Conservation (phyloP, 2,797 vertebrate genomes). For the Babyrousa celebensis region DNA sequence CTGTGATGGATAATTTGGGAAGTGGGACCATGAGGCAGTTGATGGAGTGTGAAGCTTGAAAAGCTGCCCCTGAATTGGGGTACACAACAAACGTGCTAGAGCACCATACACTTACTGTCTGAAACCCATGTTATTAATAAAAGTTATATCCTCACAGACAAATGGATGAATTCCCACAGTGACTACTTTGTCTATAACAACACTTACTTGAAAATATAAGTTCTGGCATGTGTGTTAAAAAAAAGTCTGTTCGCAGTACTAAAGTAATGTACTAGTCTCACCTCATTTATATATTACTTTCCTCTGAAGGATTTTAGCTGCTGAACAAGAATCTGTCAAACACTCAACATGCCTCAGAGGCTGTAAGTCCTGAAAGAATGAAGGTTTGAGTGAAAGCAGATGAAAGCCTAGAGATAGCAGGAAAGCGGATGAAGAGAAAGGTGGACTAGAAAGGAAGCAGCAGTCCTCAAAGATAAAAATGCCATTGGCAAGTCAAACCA, state of each 20-base stretch:
- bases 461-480: background rate
- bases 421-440: slow-evolving; percentile 27
- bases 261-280: background rate
- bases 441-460: background rate
- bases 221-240: slow-evolving; percentile 38
- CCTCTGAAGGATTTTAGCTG: slow-evolving; percentile 55
- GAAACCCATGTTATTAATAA: background rate
- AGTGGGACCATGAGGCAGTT: background rate
- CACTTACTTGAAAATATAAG: slow-evolving; percentile 30
- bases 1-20: slow-evolving; percentile 22
- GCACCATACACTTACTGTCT: background rate
- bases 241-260: background rate
- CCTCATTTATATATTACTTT: slow-evolving; percentile 58
- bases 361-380: slow-evolving; percentile 10
- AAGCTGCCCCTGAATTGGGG: background rate
- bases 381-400: slow-evolving; percentile 73
- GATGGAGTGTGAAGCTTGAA: background rate
- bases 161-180: background rate
- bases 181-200: slow-evolving; percentile 50
- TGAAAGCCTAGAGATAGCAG: slow-evolving; percentile 45
- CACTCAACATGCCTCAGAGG: background rate
- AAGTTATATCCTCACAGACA: background rate
- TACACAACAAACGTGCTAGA: background rate
- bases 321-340: slow-evolving; percentile 53
- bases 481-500: background rate